Conservation (phyloP, 2,888 invertebrate species). For the Sympetrum striolatum region DNA sequence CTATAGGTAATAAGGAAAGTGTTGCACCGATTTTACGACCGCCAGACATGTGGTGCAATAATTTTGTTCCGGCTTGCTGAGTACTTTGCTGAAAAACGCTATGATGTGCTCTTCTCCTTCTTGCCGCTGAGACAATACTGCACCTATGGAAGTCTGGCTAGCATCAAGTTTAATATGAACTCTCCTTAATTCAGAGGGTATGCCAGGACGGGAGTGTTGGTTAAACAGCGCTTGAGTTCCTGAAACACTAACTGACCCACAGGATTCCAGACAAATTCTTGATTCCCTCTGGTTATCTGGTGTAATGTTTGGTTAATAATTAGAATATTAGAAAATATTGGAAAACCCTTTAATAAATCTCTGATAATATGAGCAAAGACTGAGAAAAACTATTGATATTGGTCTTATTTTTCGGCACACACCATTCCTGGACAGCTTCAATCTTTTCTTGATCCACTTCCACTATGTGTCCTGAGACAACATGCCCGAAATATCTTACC, state of each 20-base stretch:
- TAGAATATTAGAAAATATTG: no score
- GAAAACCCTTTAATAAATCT: slow-evolving; percentile 50
- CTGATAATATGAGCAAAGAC: slow-evolving; percentile 52
- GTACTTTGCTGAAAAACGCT: slow-evolving; percentile 50
- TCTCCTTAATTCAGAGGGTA: neutral
- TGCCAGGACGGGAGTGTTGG: neutral
- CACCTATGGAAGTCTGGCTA: neutral
- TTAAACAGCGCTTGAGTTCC: neutral
- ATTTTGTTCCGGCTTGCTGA: slow-evolving; percentile 50
- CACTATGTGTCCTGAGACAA: slow-evolving; percentile 48
- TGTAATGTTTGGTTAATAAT: slow-evolving; percentile 51
- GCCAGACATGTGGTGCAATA: slow-evolving; percentile 53
- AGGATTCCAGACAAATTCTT: neutral
- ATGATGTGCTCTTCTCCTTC: slow-evolving; percentile 50
- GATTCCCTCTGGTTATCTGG: slow-evolving; percentile 24
- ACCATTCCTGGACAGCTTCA: slow-evolving; percentile 46
- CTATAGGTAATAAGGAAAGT: slow-evolving; percentile 52
- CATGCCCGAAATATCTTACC: no score
- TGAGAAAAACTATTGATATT: slow-evolving; percentile 51
- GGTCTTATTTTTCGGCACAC: no score
- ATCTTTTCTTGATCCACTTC: slow-evolving; percentile 49
- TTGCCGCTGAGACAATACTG: slow-evolving; percentile 48
- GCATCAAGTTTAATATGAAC: neutral
- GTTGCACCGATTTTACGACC: slow-evolving; percentile 50
- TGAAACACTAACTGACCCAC: neutral